Conservation (phyloP, 1,140 invertebrate genomes). For the Pygmarrhopalites habei region DNA sequence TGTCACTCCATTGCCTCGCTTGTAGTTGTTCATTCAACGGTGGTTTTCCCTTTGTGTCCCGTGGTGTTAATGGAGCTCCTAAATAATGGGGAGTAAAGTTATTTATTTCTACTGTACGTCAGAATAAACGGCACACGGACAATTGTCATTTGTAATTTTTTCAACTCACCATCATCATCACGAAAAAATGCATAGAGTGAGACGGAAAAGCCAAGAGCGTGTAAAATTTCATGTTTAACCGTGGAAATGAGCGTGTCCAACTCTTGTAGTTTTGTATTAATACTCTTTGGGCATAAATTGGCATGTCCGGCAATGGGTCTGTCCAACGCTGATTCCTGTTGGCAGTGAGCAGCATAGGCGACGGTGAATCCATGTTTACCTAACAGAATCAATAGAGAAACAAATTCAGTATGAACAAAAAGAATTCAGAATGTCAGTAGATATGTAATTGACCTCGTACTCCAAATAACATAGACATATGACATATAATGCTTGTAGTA, state of each 20-base stretch:
- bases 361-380: conserved; percentile 51
- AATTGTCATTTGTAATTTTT: too few relatives aligned
- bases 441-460: too few relatives aligned
- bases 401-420: too few relatives aligned
- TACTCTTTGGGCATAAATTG: conserved; percentile 92
- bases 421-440: too few relatives aligned
- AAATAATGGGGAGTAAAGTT: too few relatives aligned
- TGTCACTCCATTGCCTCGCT: conserved; percentile 88
- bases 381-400: too few relatives aligned
- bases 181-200: conserved; percentile 90
- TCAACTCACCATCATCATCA: conserved; percentile 67
- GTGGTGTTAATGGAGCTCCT: conserved; percentile 72
- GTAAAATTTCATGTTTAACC: conserved; percentile 97
- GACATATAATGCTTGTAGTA: conserved; percentile 58
- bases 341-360: conserved; percentile 97
- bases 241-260: conserved; percentile 88
- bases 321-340: conserved; percentile 86
- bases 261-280: conserved; percentile 87
- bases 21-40: conserved; percentile 81
- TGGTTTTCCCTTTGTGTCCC: conserved; percentile 79
- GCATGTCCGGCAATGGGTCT: conserved; percentile 96
- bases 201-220: conserved; percentile 92
- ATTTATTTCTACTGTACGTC: too few relatives aligned
- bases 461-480: background rate
- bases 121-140: too few relatives aligned